Evolutionary conservation across 2,797 vertebrate genomes (phyloP), one percentile per base, ranked within the genome.

Genomic region (Tragopan temminckii): DNA sequence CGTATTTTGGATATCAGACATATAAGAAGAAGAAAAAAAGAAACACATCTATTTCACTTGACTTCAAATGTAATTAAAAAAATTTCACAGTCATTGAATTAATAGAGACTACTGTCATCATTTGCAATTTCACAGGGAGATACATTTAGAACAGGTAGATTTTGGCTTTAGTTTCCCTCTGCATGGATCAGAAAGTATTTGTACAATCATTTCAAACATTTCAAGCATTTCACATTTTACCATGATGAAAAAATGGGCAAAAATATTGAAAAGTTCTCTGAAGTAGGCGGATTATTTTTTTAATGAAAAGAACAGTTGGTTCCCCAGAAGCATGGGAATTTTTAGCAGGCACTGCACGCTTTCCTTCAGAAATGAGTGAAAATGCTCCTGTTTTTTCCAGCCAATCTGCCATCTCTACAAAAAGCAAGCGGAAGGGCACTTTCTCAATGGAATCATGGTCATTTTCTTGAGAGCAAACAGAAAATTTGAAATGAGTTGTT

Each of bases 301-400:
- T 91, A 83, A 96, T 75, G 92, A 89, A 55, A 92, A 80, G 75
- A 92, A 78, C 86, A 96, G 87, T 94, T 91, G 80, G 79, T 71
- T 95, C 76, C 89, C 63, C 85, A 72, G 72, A 85, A 94, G 72
- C 69, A 80, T 90, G 95, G 78, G 94, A 91, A 90, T 92, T 93
- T 95, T 94, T 95, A 96, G 92, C 79, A 85, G 85, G 67, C 46
- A 9, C 27, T 66, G 50, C 46, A 72, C 0, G 4, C 68, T 87
- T 77, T 42, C 50, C 42, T 57, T 93, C 81, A 83, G 94, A 93
- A 95, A 93, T 29, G 42, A 87, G 86, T 72, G 84, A 80, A 94
- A 95, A 92, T 59, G 58, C 43, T 91, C 81, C 83, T 68, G 59
- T 43, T 93, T 94, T 53, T 89, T 81, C 86, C 85, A 89, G 36